Conservation (phyloP, 2,888 invertebrate genomes). For the Drosophila picticornis region DNA sequence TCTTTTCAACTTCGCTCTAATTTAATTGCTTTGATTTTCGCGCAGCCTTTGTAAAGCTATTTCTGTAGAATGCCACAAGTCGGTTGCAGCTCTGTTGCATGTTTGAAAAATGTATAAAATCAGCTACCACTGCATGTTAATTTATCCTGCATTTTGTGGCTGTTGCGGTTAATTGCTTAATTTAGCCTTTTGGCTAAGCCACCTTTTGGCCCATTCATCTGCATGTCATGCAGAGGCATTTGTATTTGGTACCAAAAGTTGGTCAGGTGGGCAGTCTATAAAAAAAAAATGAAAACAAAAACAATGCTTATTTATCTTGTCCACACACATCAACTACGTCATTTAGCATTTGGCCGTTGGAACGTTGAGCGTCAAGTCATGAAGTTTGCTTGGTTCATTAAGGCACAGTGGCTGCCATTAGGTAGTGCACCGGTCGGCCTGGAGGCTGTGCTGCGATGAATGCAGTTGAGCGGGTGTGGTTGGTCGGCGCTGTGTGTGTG, state of each 20-base stretch:
- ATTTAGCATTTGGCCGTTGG: slow-evolving; percentile 9
- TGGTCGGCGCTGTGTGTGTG: background rate
- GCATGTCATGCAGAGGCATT: slow-evolving; percentile 32
- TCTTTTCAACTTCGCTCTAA: background rate
- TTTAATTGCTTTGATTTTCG: background rate
- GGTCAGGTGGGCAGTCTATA: slow-evolving; percentile 5
- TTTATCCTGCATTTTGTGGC: slow-evolving; percentile 38
- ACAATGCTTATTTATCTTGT: slow-evolving; percentile 61
- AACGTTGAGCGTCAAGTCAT: slow-evolving; percentile 56
- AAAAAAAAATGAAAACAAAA: slow-evolving; percentile 26
- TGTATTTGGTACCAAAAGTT: slow-evolving; percentile 4
- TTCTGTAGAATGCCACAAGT: slow-evolving; percentile 6
- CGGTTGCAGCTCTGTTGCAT: background rate
- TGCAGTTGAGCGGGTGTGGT: slow-evolving; percentile 47
- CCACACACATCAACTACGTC: slow-evolving; percentile 24
- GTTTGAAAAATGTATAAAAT: slow-evolving; percentile 1
- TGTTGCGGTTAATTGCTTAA: slow-evolving; percentile 21
- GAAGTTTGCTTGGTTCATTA: slow-evolving; percentile 60
- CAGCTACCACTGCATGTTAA: slow-evolving; percentile 1
- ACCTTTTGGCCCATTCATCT: slow-evolving; percentile 50
- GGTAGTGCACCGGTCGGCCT: slow-evolving; percentile 34
- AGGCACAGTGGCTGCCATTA: slow-evolving; percentile 58
- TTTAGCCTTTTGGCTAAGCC: slow-evolving; percentile 31
- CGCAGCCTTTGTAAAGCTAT: background rate
- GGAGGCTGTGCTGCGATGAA: slow-evolving; percentile 14